phyloP scores from a whole-genome alignment of 2,888 invertebrate species.

The Augochlorella aurata region DNA sequence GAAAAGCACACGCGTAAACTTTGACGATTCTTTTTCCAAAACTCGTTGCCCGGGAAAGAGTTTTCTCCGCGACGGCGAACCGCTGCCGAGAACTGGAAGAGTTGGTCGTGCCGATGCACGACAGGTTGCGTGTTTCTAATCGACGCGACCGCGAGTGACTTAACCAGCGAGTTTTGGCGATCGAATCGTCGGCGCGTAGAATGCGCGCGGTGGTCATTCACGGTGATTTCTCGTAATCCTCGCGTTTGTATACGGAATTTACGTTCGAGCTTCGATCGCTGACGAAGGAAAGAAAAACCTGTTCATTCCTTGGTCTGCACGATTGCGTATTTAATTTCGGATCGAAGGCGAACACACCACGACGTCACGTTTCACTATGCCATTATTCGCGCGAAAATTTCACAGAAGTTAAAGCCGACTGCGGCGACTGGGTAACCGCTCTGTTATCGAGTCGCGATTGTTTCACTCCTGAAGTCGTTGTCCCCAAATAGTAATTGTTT shows the following conservation, averaged over 20 bases:
- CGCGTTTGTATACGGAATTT: not conserved
- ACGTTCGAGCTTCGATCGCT: not conserved
- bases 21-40: slow-evolving; percentile 44
- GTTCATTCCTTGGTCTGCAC: not conserved
- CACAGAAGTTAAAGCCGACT: not conserved
- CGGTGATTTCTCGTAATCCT: not conserved
- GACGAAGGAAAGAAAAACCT: not conserved
- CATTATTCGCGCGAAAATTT: not conserved
- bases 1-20: slow-evolving; percentile 12
- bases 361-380: not conserved
- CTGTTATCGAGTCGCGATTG: slow-evolving; percentile 30
- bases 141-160: not conserved
- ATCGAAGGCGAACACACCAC: not conserved
- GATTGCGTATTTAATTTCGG: not conserved
- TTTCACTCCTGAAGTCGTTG: slow-evolving; percentile 6
- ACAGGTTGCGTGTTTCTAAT: not conserved
- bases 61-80: slow-evolving; percentile 14
- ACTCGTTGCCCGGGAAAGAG: slow-evolving; percentile 26
- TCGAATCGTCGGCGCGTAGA: not conserved
- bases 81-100: slow-evolving; percentile 14
- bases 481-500: slow-evolving; percentile 30
- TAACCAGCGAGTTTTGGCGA: slow-evolving; percentile 5
- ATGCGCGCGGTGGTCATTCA: not conserved
- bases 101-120: slow-evolving; percentile 12
- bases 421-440: not conserved